These are phyloP conservation scores for Catonia carolina DNA, from an alignment of 2,888 invertebrate species.

Conservation along the genomic window DNA sequence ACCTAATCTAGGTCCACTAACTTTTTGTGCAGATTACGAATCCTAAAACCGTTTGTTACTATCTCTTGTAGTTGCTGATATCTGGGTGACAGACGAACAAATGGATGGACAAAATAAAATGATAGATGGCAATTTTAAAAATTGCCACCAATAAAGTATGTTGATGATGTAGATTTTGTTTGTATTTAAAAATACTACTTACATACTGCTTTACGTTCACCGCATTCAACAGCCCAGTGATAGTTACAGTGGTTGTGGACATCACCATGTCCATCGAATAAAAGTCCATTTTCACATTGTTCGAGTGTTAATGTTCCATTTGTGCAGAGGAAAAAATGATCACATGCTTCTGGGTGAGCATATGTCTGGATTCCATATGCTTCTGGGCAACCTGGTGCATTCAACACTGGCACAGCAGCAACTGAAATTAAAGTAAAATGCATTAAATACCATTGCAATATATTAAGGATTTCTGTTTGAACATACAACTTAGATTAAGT, in stretches of 20 bases:
- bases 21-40: too few relatives aligned
- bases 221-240: slow-evolving; percentile 87
- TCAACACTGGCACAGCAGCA: slow-evolving; percentile 43
- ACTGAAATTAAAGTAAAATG: slow-evolving; percentile 44
- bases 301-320: slow-evolving; percentile 86
- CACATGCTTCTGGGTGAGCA: slow-evolving; percentile 79
- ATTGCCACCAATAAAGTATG: too few relatives aligned
- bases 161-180: too few relatives aligned
- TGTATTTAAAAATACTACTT: too few relatives aligned
- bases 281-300: slow-evolving; percentile 83
- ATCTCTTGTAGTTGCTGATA: too few relatives aligned
- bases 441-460: not conserved
- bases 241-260: slow-evolving; percentile 92
- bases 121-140: too few relatives aligned
- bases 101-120: too few relatives aligned
- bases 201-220: slow-evolving; percentile 72
- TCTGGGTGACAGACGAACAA: too few relatives aligned
- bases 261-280: slow-evolving; percentile 84
- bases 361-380: slow-evolving; percentile 73
- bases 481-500: too few relatives aligned
- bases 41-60: too few relatives aligned
- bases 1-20: too few relatives aligned
- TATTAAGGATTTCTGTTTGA: not conserved
- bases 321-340: slow-evolving; percentile 84
- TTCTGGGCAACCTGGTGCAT: slow-evolving; percentile 72